These are phyloP conservation scores for Anticlea derivata DNA, from an alignment of 2,888 invertebrate species.

Conservation along the genomic window DNA sequence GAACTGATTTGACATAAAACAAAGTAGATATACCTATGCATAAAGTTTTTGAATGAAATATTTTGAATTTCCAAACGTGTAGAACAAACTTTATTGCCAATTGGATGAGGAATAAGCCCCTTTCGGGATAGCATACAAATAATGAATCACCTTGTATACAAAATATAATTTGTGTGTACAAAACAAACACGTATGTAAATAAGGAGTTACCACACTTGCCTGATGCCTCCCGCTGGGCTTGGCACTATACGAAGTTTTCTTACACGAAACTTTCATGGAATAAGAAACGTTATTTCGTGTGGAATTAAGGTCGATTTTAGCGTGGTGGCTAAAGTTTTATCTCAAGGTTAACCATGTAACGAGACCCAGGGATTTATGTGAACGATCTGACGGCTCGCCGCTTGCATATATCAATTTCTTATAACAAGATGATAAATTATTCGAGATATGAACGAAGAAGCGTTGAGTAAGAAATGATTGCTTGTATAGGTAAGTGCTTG, in stretches of 20 bases:
- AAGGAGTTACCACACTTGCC: slow-evolving; percentile 57
- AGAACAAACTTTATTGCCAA: too few relatives aligned
- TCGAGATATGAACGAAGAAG: slow-evolving; percentile 58
- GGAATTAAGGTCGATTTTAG: slow-evolving; percentile 41
- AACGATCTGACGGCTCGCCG: slow-evolving; percentile 47
- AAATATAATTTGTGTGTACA: slow-evolving; percentile 66
- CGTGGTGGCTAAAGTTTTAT: slow-evolving; percentile 22
- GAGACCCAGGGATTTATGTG: slow-evolving; percentile 53
- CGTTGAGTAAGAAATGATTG: slow-evolving; percentile 49
- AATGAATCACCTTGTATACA: too few relatives aligned
- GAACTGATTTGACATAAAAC: too few relatives aligned
- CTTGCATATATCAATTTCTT: slow-evolving; percentile 70
- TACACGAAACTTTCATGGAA: slow-evolving; percentile 23
- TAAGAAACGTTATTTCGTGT: slow-evolving; percentile 18
- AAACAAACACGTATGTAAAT: slow-evolving; percentile 76
- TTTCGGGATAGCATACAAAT: too few relatives aligned
- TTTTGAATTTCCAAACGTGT: too few relatives aligned
- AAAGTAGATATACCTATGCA: too few relatives aligned
- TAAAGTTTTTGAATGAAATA: too few relatives aligned
- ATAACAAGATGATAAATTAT: slow-evolving; percentile 67
- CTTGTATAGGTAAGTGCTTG: slow-evolving; percentile 23
- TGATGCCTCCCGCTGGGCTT: slow-evolving; percentile 63
- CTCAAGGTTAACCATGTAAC: slow-evolving; percentile 58
- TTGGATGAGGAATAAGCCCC: too few relatives aligned
- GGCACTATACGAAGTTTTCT: slow-evolving; percentile 61